phyloP scores from a whole-genome alignment of 2,113 vertebrate species.

The Channa maculata region DNA sequence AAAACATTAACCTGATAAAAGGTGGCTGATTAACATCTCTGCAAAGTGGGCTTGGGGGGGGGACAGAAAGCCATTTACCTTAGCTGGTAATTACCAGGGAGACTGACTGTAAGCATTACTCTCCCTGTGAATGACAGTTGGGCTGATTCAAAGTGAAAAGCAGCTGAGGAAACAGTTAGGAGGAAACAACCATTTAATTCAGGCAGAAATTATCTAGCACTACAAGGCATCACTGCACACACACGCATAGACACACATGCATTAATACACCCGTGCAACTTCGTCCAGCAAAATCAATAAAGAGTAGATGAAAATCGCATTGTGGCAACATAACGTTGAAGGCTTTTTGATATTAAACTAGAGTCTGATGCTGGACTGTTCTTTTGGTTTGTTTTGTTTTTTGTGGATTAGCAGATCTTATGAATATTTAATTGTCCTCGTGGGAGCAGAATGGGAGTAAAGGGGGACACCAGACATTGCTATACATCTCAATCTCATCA shows the following conservation, averaged over 20 bases:
- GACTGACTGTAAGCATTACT: constrained; percentile 38
- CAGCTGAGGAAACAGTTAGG: constrained; percentile 11
- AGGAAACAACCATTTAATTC: constrained; percentile 39
- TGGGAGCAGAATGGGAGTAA: constrained; percentile 37
- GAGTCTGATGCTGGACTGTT: constrained; percentile 26
- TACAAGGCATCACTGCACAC: background rate
- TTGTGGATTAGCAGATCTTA: constrained; percentile 61
- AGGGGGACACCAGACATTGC: constrained; percentile 20
- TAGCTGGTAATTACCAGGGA: constrained; percentile 57
- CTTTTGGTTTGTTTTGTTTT: background rate
- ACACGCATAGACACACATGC: background rate
- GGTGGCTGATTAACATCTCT: constrained; percentile 55
- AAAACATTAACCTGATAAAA: constrained; percentile 63
- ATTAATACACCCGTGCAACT: background rate
- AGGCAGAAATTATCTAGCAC: constrained; percentile 18
- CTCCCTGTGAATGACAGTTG: constrained; percentile 46
- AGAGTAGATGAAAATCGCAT: constrained; percentile 25
- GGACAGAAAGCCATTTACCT: constrained; percentile 52
- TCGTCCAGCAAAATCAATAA: constrained; percentile 29
- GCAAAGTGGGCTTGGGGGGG: constrained; percentile 1
- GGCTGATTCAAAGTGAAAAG: constrained; percentile 56
- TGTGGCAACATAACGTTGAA: background rate
- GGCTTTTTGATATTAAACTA: constrained; percentile 36
- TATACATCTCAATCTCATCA: constrained; percentile 49
- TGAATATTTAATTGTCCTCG: constrained; percentile 76